Conservation (phyloP, 2,888 invertebrate species). For the Marasmarcha lunaedactyla region DNA sequence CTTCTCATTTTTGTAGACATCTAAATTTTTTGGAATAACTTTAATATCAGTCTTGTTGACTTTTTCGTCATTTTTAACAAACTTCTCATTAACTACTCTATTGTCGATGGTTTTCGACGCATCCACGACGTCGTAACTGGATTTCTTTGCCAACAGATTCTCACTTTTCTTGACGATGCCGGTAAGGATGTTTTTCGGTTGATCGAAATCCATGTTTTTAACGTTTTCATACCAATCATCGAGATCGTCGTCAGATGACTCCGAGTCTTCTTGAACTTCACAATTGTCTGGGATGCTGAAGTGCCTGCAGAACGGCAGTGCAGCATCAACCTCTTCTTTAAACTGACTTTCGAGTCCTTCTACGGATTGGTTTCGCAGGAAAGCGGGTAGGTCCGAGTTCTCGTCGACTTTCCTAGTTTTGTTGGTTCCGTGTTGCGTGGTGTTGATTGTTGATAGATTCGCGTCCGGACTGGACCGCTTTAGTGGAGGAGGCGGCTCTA, state of each 20-base stretch:
- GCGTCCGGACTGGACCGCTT: constrained; percentile 38
- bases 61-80: constrained; percentile 24
- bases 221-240: constrained; percentile 28
- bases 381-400: constrained; percentile 28
- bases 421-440: constrained; percentile 14
- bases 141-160: constrained; percentile 29
- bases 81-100: constrained; percentile 23
- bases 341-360: constrained; percentile 43
- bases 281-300: constrained; percentile 35
- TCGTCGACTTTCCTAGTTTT: constrained; percentile 24
- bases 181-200: constrained; percentile 24
- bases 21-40: constrained; percentile 30
- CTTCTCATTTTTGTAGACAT: constrained; percentile 20
- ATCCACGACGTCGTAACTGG: constrained; percentile 40
- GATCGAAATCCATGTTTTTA: constrained; percentile 29
- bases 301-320: constrained; percentile 36
- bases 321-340: constrained; percentile 26
- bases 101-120: constrained; percentile 16
- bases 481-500: constrained; percentile 44
- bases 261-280: constrained; percentile 17
- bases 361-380: constrained; percentile 56
- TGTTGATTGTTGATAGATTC: constrained; percentile 28
- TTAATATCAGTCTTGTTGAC: constrained; percentile 35
- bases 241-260: constrained; percentile 30
- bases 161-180: constrained; percentile 34